Evolutionary conservation across 2,888 invertebrate genomes (phyloP).

Genomic region (Aplocera efformata): DNA sequence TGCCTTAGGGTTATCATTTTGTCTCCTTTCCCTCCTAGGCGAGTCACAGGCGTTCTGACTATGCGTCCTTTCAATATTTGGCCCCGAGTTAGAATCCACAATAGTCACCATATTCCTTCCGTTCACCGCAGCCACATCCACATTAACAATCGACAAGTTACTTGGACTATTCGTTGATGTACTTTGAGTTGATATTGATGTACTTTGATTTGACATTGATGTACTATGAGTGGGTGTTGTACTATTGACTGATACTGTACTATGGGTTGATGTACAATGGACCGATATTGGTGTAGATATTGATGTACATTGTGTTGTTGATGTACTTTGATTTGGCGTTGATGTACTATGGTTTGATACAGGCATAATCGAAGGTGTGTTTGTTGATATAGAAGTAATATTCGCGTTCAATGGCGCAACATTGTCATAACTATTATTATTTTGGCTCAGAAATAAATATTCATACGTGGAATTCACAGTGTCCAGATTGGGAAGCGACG

Average conservation of each 20-base stretch:
- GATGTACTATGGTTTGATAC: neutral
- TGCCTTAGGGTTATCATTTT: conserved; percentile 51
- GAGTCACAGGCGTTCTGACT: conserved; percentile 65
- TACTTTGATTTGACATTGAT: neutral
- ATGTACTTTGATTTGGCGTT: neutral
- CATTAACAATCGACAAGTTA: too few species aligned
- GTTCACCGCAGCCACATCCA: too few species aligned
- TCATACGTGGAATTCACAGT: conserved; percentile 58
- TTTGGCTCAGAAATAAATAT: conserved; percentile 56
- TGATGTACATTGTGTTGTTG: neutral
- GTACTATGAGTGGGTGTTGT: conserved; percentile 7
- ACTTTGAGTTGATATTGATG: neutral
- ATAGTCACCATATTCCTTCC: conserved; percentile 8
- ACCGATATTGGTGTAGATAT: conserved; percentile 1
- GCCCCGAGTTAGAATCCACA: conserved; percentile 34
- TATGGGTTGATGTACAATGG: conserved; percentile 6
- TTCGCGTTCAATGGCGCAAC: conserved; percentile 3
- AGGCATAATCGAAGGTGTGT: too few species aligned
- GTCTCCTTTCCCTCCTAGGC: conserved; percentile 47
- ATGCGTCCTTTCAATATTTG: conserved; percentile 57
- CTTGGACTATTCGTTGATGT: conserved; percentile 1
- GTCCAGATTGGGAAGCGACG: conserved; percentile 64
- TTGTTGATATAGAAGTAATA: conserved; percentile 1
- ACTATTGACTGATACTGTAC: conserved; percentile 9
- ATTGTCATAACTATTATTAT: conserved; percentile 21